These are phyloP conservation scores for Orgyia antiqua DNA, from an alignment of 2,888 invertebrate genomes.

Conservation along the genomic window DNA sequence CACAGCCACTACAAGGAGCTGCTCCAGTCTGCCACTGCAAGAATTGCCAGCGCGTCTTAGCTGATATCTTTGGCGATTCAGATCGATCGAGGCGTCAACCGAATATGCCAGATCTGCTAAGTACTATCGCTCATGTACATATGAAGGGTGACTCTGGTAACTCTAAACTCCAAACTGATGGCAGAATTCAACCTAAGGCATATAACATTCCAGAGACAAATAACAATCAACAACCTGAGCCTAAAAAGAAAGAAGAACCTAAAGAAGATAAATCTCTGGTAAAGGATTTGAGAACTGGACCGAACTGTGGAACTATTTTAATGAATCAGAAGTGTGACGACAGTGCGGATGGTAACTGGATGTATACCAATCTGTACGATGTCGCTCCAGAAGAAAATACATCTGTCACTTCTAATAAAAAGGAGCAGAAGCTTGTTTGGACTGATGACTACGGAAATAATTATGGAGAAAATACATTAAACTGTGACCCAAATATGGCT, in stretches of 20 bases:
- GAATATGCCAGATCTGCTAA: background rate
- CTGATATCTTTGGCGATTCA: conserved; percentile 8
- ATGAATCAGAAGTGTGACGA: background rate
- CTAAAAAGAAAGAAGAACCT: background rate
- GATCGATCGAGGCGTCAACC: conserved; percentile 2
- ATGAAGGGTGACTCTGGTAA: background rate
- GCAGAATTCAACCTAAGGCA: background rate
- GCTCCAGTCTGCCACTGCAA: background rate
- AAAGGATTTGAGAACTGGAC: conserved; percentile 1
- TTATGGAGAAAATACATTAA: conserved; percentile 1
- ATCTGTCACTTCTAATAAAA: too few relatives aligned
- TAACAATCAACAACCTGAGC: background rate
- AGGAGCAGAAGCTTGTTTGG: background rate
- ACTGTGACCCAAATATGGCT: conserved; percentile 1
- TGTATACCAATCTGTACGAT: conserved; percentile 3
- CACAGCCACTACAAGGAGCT: conserved; percentile 1
- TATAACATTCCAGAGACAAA: background rate
- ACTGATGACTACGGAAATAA: conserved; percentile 2
- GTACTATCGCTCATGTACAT: background rate
- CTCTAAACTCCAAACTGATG: background rate
- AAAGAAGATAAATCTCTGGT: background rate
- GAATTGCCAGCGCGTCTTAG: conserved; percentile 4
- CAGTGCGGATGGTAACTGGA: background rate
- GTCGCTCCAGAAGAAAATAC: conserved; percentile 3
- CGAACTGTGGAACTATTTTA: conserved; percentile 1